Conservation (phyloP, 2,113 vertebrate species). For the Otis tarda region DNA sequence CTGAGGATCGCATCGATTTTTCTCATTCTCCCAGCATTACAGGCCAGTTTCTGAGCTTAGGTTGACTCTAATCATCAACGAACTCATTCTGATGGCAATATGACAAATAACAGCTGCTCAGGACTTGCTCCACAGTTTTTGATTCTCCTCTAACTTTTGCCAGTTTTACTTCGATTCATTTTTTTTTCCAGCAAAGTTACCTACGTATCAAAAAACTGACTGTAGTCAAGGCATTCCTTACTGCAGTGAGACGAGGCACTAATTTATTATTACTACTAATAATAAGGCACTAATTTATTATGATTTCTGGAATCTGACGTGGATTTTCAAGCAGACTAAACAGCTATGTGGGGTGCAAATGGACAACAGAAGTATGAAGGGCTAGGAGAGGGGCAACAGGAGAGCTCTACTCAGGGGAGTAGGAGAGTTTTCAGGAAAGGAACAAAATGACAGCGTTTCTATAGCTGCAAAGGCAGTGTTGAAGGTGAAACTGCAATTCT, state of each 20-base stretch:
- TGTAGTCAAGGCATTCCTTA: not conserved
- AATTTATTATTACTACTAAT: too few species aligned
- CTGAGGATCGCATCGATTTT: not conserved
- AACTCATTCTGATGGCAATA: not conserved
- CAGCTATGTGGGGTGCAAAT: not conserved
- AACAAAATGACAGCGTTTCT: not conserved
- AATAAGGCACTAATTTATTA: not conserved
- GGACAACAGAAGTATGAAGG: rapidly evolving
- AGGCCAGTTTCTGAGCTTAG: not conserved
- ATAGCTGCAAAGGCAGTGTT: not conserved
- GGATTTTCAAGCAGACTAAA: not conserved
- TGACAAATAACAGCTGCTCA: not conserved
- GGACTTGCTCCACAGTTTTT: not conserved
- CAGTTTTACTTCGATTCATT: not conserved
- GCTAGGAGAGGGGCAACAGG: not conserved
- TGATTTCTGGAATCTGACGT: not conserved
- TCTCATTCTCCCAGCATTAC: not conserved
- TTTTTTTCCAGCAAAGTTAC: not conserved
- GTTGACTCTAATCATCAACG: not conserved
- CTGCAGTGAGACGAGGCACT: not conserved
- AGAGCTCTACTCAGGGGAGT: not conserved
- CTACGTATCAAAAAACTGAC: not conserved
- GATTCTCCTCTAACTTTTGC: not conserved
- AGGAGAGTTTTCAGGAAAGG: not conserved
- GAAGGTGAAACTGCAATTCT: not conserved